Base-by-base conservation (phyloP, 2,888 invertebrate genomes). In the Volucella inflata region DNA sequence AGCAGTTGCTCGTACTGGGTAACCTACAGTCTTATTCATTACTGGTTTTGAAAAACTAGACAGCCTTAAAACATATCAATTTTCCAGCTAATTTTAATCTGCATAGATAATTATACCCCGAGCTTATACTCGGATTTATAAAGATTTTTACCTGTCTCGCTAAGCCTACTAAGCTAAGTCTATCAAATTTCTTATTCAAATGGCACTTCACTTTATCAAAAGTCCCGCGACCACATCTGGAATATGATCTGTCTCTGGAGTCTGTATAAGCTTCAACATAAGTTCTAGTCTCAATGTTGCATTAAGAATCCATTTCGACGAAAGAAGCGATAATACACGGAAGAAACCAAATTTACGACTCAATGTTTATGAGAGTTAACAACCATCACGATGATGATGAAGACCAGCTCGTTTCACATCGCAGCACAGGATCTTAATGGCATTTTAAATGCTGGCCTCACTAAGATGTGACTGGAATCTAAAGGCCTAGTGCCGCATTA, bases 401-500 rank as follows among this genome's bases (percentile, higher is more conserved):
- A 38, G 44, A 71, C 11, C 57, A 70, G 53, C 57, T 59, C 70
- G 60, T 76, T 62, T 75, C 80, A 84, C 84, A 84, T 84, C 79
- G 79, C 68, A 53, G 75, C 79, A 21, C 65, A 84, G 84, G 84
- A 84, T 84, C 84, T 84, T 84, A 84, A 84, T 84, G 76, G 84
- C 84, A 75, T 84, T 84, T 84, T 84, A 84, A 84, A 84, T 71
- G 84, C 84, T 65, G 84, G 75, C 75, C 65, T 76, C 84, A 36
- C 48, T 55, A 59, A 50, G 80, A 84, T 84, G 84, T 84, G 84
- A 84, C 84, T 75, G 71, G 84, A 79, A 80, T 84, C 71, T 48
- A 67, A 80, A 84, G 53, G 62, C 67, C 38, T 64, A 62, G 40
- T 30, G 55, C 36, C 42, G 12, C 59, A 21, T 17, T 1, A 36